Evolutionary conservation across 2,888 invertebrate genomes (phyloP).

Genomic region (Synergus gifuensis): DNA sequence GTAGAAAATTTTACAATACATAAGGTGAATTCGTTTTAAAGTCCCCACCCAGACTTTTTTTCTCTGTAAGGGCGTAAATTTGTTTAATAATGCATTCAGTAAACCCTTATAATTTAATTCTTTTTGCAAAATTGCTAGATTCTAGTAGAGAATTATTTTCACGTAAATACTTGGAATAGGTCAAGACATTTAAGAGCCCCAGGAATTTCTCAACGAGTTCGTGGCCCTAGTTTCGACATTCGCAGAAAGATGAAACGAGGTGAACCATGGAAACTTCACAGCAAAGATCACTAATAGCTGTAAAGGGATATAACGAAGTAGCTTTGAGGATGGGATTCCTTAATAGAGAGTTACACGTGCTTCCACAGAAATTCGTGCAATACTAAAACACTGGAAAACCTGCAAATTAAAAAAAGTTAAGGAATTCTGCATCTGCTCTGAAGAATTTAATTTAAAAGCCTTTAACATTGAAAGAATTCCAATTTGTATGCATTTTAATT

Average conservation of each 20-base stretch:
- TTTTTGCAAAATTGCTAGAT: background rate
- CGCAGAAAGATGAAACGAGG: background rate
- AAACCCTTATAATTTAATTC: background rate
- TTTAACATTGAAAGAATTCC: background rate
- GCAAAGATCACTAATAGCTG: background rate
- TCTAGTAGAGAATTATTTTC: background rate
- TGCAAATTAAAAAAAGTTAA: too few relatives aligned
- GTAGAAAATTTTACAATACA: slow-evolving; percentile 4
- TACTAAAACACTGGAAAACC: background rate
- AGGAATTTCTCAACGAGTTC: background rate
- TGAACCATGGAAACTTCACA: background rate
- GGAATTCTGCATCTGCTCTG: background rate
- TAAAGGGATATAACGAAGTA: background rate
- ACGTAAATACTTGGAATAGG: background rate
- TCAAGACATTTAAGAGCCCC: background rate
- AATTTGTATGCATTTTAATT: background rate
- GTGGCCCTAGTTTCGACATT: background rate
- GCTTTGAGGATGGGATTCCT: background rate
- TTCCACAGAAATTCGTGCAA: background rate
- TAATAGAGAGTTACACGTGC: background rate
- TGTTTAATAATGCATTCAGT: too few relatives aligned
- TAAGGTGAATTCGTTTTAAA: slow-evolving; percentile 8
- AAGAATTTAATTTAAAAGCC: background rate
- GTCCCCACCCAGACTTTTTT: background rate
- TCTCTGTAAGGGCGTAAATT: too few relatives aligned